phyloP scores from a whole-genome alignment of 2,888 invertebrate species.

The Parelbella ahira region DNA sequence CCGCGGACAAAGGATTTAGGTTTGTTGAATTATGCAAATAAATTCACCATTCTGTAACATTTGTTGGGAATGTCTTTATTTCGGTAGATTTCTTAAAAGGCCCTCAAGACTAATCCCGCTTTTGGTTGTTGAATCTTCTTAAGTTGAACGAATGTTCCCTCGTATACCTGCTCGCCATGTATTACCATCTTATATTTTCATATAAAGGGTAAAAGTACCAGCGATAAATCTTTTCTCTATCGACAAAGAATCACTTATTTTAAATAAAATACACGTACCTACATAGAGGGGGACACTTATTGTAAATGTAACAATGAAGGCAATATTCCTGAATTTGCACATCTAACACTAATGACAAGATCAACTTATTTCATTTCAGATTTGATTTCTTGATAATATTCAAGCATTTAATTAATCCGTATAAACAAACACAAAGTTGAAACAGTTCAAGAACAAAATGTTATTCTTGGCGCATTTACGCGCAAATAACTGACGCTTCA shows the following conservation, averaged over 20 bases:
- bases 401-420: too few relatives aligned
- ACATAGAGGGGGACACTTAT: too few relatives aligned
- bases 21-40: slow-evolving; percentile 79
- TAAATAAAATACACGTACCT: too few relatives aligned
- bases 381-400: too few relatives aligned
- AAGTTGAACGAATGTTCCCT: slow-evolving; percentile 47
- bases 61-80: slow-evolving; percentile 78
- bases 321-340: too few relatives aligned
- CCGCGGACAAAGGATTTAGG: slow-evolving; percentile 76
- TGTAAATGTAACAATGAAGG: too few relatives aligned
- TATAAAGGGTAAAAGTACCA: slow-evolving; percentile 29
- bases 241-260: too few relatives aligned
- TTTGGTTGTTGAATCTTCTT: slow-evolving; percentile 61
- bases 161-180: slow-evolving; percentile 44
- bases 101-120: slow-evolving; percentile 63
- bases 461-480: slow-evolving; percentile 5
- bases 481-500: slow-evolving; percentile 6
- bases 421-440: not conserved
- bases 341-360: too few relatives aligned
- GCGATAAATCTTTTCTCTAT: slow-evolving; percentile 8
- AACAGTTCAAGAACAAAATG: slow-evolving; percentile 1
- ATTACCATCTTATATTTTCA: slow-evolving; percentile 39
- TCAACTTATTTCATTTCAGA: too few relatives aligned
- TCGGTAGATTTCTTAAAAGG: slow-evolving; percentile 73
- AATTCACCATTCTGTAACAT: slow-evolving; percentile 79